phyloP scores from a whole-genome alignment of 2,797 vertebrate species.

The Enteromius paludinosus region DNA sequence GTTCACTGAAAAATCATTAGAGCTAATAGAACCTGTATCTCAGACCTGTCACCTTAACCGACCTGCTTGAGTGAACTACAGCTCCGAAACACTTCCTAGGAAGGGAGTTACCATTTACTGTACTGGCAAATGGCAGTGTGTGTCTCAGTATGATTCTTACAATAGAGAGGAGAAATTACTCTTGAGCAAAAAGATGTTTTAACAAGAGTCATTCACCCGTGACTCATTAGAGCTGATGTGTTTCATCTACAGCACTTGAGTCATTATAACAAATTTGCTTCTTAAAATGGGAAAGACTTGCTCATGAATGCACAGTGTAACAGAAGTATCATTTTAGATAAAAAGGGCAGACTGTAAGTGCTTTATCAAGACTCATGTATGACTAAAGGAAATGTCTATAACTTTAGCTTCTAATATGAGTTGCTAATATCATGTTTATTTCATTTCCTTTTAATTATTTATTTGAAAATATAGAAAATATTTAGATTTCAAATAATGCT shows the following conservation, averaged over 20 bases:
- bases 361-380: background rate
- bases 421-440: background rate
- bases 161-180: slow-evolving; percentile 18
- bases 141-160: background rate
- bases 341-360: background rate
- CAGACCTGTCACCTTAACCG: slow-evolving; percentile 17
- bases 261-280: background rate
- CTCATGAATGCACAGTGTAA: background rate
- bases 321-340: slow-evolving; percentile 9
- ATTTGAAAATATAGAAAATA: background rate
- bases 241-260: slow-evolving; percentile 21
- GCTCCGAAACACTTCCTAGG: background rate
- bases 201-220: slow-evolving; percentile 29
- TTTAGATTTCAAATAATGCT: background rate
- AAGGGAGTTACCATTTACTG: background rate
- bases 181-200: slow-evolving; percentile 30
- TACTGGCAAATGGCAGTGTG: background rate
- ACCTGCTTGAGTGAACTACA: background rate
- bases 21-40: slow-evolving; percentile 36
- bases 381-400: background rate
- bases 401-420: background rate
- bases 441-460: background rate
- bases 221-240: slow-evolving; percentile 26
- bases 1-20: slow-evolving; percentile 44
- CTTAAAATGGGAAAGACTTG: background rate